Evolutionary conservation across 2,888 invertebrate genomes (phyloP), one percentile per base, ranked within the genome.

Genomic region (Diplazon laetatorius): DNA sequence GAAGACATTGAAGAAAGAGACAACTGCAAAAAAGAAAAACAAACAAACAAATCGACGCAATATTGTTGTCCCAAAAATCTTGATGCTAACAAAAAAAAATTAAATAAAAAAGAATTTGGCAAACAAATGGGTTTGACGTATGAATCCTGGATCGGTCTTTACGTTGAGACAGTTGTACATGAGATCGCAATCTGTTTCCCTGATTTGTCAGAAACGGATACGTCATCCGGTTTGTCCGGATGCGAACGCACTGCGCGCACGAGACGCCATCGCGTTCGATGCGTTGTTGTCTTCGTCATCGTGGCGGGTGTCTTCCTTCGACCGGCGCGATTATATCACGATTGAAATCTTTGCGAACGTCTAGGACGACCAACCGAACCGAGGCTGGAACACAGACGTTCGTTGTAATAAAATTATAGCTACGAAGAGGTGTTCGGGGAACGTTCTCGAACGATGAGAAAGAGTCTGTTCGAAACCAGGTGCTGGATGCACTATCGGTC

Each of bases 161-260:
- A 25, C 10, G 25, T 10, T 14, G 55, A 9, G 55, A 55, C 46
- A 62, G 66, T 75, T 75, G n/a, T 44, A 62, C 62, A 46, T 25
- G 16, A 75, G 68, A 75, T 75, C 62, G 68, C 46, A 62, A 75
- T 75, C 74, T 69, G 22, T 22, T 50, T 62, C 37, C 10, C 52
- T 46, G 52, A n/a, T n/a, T n/a, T 44, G 35, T 22, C 22, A 8
- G 14, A 1, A 25, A 68, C 52, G 63, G 52, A 62, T 62, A 69
- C 68, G 52, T 75, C 52, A 25, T 39, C 25, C 22, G 16, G 52
- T 30, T 62, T 62, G 62, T 50, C 60, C 48, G 37, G 20, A 48
- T n/a, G n/a, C n/a, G n/a, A n/a, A n/a, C n/a, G n/a, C n/a, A n/a
- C n/a, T n/a, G n/a, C n/a, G n/a, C n/a, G n/a, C n/a, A n/a, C n/a